Conservation (phyloP, 2,113 vertebrate species). For the Micromys minutus region DNA sequence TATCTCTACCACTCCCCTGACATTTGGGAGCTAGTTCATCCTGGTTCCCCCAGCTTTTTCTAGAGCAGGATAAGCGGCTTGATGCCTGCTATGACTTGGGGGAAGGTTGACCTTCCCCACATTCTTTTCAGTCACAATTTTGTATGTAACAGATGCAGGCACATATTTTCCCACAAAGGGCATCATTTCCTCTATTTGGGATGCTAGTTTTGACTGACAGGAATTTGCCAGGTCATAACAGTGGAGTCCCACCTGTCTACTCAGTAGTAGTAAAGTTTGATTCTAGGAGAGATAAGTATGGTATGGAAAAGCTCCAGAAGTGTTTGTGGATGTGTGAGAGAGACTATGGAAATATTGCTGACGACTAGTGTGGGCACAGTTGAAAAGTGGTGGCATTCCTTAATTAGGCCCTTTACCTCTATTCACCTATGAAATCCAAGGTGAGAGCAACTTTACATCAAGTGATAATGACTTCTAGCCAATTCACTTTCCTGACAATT, state of each 20-base stretch:
- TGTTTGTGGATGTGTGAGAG: not conserved
- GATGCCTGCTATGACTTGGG: not conserved
- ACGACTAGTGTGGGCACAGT: too few relatives aligned
- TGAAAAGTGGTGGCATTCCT: not conserved
- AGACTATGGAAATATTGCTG: not conserved
- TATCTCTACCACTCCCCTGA: not conserved
- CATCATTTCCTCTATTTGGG: not conserved
- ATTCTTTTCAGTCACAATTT: not conserved
- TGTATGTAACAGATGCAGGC: accelerated
- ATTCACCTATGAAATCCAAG: not conserved
- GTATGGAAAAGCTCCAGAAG: not conserved
- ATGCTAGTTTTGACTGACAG: not conserved
- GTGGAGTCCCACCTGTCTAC: not conserved
- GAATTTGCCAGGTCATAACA: not conserved
- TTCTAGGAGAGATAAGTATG: not conserved
- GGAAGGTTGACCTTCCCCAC: not conserved
- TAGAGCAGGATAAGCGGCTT: not conserved
- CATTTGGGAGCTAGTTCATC: not conserved
- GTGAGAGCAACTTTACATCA: slow-evolving; percentile 45
- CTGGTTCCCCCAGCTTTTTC: not conserved
- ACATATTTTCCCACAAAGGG: accelerated
- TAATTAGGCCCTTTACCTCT: not conserved
- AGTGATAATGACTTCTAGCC: slow-evolving; percentile 60
- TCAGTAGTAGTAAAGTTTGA: not conserved
- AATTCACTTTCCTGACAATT: slow-evolving; percentile 36